Evolutionary conservation across 2,113 vertebrate species (phyloP).

Genomic region (Pan troglodytes): NHGRI_mPanTro3-v2.1_pri NC_072415.2:85654001-85654500

Average conservation of each 20-base stretch:
- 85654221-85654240: neutral
- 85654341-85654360: no score
- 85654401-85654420: no score
- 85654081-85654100: no score
- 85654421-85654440: neutral
- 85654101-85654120: neutral
- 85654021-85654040: neutral
- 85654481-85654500: neutral
- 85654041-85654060: rapidly evolving
- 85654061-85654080: neutral
- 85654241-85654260: neutral
- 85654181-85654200: neutral
- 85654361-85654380: neutral
- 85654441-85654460: no score
- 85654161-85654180: no score
- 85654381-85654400: rapidly evolving
- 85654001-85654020: neutral
- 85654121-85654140: no score
- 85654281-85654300: neutral
- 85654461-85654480: rapidly evolving
- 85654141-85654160: neutral
- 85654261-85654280: neutral
- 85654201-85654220: neutral
- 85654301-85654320: neutral
- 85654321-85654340: rapidly evolving